Conservation (phyloP, 2,888 invertebrate species). For the Pinctada fucata region DNA sequence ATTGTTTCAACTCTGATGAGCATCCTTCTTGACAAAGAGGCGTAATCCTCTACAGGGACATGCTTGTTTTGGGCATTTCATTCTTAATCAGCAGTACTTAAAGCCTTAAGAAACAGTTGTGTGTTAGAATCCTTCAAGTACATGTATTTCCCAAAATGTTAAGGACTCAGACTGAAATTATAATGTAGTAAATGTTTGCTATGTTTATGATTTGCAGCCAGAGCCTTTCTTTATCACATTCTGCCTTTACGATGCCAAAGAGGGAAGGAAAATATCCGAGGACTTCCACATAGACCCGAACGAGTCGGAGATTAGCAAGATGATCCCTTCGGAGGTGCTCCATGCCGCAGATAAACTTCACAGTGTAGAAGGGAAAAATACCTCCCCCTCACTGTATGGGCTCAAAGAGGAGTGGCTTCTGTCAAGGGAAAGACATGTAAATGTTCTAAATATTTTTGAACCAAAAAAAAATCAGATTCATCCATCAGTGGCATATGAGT, state of each 20-base stretch:
- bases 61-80: too few species aligned
- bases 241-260: slow-evolving; percentile 92
- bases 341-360: slow-evolving; percentile 64
- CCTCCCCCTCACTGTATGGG: slow-evolving; percentile 81
- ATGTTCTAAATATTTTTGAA: neutral
- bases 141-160: too few species aligned
- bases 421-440: slow-evolving; percentile 61
- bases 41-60: too few species aligned
- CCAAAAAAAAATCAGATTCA: neutral
- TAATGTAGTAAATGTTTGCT: neutral
- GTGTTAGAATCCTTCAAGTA: too few species aligned
- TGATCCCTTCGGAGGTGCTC: slow-evolving; percentile 71
- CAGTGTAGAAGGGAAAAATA: slow-evolving; percentile 61
- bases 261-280: slow-evolving; percentile 92
- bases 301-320: slow-evolving; percentile 65
- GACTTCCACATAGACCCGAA: slow-evolving; percentile 85
- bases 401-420: slow-evolving; percentile 86
- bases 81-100: too few species aligned
- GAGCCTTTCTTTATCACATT: slow-evolving; percentile 96
- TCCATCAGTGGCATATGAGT: neutral
- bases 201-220: slow-evolving; percentile 79
- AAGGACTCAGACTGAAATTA: neutral
- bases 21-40: too few species aligned
- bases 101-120: too few species aligned
- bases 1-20: too few species aligned